Evolutionary conservation across 1,140 invertebrate species (phyloP), one percentile per base, ranked within the genome.

Genomic region (Limonius californicus): DNA sequence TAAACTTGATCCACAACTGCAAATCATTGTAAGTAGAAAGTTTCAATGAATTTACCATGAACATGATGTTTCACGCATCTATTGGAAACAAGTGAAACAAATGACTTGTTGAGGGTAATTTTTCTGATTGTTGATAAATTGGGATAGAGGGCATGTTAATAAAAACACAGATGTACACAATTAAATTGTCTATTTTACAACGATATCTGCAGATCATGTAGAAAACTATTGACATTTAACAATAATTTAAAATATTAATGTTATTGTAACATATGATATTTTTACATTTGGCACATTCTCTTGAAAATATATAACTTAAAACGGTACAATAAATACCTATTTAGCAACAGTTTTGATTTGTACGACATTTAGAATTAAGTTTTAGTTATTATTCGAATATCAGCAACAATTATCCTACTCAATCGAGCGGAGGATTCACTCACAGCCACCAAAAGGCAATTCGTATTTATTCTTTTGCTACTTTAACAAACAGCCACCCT

Each of bases 231-330:
- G 15, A 18, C 3, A 14, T 50, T 45, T 45, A 50, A 50, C 45
- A 50, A 50, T 50, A 50, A 50, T 50, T 50, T 50, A 50, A 50
- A 50, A 50, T 50, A 18, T 50, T 16, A 50, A 50, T 50, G 45
- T 50, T 50, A 50, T 19, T 50, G 19, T 50, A 50, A 50, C 45
- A 50, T 50, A 50, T 50, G 7, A 11, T 50, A 50, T 19, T 27
- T 27, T 15, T 45, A 50, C 45, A 50, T 50, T 50, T 50, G 45
- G 45, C 45, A 50, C 45, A 50, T 50, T 50, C 45, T 18, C 14
- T 18, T 18, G 9, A 50, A 50, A 50, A 50, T 19, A 50, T 50
- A 50, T 50, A 11, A 39, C 35, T 39, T 39, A 39, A 39, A 39
- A 39, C n/a, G 35, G 35, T 39, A 39, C 9, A 27, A 27, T 27